Base-by-base conservation (phyloP, 2,797 vertebrate genomes). In the Eremophila alpestris region DNA sequence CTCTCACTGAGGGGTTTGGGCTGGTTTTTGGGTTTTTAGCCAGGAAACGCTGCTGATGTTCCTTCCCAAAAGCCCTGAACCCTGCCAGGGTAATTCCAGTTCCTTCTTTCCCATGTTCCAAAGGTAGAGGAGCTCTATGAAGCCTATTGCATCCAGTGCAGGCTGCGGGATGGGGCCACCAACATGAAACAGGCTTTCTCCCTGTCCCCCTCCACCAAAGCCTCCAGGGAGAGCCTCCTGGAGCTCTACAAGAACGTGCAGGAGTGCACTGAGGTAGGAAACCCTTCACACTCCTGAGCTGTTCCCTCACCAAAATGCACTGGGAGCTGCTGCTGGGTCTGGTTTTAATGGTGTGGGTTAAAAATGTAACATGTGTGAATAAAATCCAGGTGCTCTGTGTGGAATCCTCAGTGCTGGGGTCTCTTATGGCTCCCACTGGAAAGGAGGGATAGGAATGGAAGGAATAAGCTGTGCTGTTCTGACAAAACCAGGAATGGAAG, bases 61-160 rank as follows among this genome's bases (percentile, higher is more conserved):
- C 17, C 30, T 63, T 67, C 12, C 21, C 51, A 38, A 24, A 76
- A 16, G 29, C 27, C 78, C 21, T 8, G 67, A 13, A 13, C 29
- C 22, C 0, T 59, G 46, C 13, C 5, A 4, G 34, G 27, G 11
- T 89, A 68, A 90, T 30, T 45, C 11, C 89, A 82, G 41, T 16
- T 63, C 27, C 14, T 85, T 59, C 48, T 94, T 60, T 14, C 7
- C 36, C 12, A 1, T 11, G 9, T 14, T 12, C 7, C 23, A 29
- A 80, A 99, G 99, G 99, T 99, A 58, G 99, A 99, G 41, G 99
- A 99, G 94, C 97, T 99, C 34, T 99, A 99, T 19, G 99, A 99
- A 97, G 98, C 98, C 5, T 99, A 99, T 12, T 99, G 98, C 55
- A 98, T 99, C 94, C 99, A 99, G 97, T 99, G 99, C 98, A 97